A percentile compares a stretch with the other conserved stretches of the same genome.
Conservation (phyloP, 1,140 invertebrate species). For the Patella vulgata region DNA sequence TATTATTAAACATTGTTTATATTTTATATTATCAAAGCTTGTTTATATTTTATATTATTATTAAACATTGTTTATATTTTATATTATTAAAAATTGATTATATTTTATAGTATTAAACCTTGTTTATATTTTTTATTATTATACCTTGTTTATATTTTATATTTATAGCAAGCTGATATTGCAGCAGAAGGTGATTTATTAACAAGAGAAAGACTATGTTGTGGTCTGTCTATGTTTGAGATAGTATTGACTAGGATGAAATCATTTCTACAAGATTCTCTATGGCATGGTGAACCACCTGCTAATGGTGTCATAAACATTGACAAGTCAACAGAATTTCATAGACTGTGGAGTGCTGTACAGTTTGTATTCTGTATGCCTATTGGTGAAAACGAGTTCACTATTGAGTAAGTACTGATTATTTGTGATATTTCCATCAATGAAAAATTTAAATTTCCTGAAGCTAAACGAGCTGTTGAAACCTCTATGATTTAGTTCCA, state of each 20-base stretch:
- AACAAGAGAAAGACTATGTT: conserved; percentile 96
- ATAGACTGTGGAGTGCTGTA: conserved; percentile 96
- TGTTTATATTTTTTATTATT: not conserved
- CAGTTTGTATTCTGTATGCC: conserved; percentile 99
- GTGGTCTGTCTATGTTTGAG: conserved; percentile 98
- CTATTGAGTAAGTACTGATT: conserved; percentile 86
- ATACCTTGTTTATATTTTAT: not conserved
- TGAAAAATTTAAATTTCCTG: not conserved
- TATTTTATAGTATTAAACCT: not conserved
- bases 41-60: too few species aligned
- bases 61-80: too few species aligned
- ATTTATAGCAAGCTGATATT: conserved; percentile 61
- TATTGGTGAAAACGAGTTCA: conserved; percentile 96
- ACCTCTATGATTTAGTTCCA: too few species aligned
- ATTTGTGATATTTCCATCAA: not conserved
- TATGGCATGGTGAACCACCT: conserved; percentile 88
- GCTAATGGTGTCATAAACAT: conserved; percentile 95
- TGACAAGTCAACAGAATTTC: conserved; percentile 97
- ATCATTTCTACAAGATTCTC: conserved; percentile 83
- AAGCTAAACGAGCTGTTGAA: too few species aligned
- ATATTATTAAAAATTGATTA: too few species aligned
- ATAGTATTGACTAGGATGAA: conserved; percentile 89
- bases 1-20: conserved; percentile 1
- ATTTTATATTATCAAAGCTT: not conserved
- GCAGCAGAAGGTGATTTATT: conserved; percentile 90